A percentile compares a stretch with the other conserved stretches of the same genome.
phyloP scores from a whole-genome alignment of 1,140 invertebrate species.

The Panulirus ornatus region DNA sequence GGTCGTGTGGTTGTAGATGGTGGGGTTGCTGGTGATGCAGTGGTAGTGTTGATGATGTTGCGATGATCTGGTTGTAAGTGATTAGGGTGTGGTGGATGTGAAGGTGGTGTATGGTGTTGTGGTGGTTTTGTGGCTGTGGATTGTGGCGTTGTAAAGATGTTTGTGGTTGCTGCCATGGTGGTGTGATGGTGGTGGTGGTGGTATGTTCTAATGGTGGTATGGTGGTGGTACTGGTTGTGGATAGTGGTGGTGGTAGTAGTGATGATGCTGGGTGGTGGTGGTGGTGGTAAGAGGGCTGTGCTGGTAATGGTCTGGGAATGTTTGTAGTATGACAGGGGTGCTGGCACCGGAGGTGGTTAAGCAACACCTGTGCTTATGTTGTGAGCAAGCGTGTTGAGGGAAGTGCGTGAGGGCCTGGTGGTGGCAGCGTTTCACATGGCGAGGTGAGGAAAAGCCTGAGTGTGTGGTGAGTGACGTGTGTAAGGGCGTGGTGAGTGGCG shows the following conservation, averaged over 20 bases:
- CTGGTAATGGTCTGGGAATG: neutral
- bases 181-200: slow-evolving; percentile 14
- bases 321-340: neutral
- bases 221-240: neutral
- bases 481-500: too few species aligned
- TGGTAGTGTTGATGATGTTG: neutral
- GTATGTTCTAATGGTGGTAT: neutral
- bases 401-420: too few species aligned
- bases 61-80: too few species aligned
- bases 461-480: too few species aligned
- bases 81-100: slow-evolving; percentile 1
- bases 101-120: neutral
- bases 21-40: neutral
- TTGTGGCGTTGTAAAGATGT: neutral
- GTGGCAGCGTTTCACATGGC: too few species aligned
- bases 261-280: neutral
- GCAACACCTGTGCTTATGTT: too few species aligned
- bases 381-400: too few species aligned
- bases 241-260: neutral
- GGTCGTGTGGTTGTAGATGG: neutral
- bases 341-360: too few species aligned
- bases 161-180: neutral
- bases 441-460: too few species aligned
- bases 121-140: neutral
- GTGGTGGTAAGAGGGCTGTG: neutral